Conservation (phyloP, 2,888 invertebrate genomes). For the Protonemura montana region DNA sequence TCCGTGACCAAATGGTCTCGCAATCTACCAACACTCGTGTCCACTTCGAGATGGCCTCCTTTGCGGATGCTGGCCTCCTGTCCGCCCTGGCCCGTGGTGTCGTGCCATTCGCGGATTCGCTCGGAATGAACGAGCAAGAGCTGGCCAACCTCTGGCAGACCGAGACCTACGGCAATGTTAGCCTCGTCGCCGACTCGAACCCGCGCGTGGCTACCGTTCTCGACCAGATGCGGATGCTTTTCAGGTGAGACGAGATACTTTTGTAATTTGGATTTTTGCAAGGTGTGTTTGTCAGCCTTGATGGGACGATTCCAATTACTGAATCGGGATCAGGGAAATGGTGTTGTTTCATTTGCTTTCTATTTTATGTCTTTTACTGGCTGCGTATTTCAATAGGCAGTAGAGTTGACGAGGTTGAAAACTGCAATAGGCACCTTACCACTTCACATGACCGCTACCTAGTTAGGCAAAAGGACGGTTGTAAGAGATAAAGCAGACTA, state of each 20-base stretch:
- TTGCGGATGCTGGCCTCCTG: slow-evolving; percentile 75
- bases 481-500: too few relatives aligned
- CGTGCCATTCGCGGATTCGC: slow-evolving; percentile 78
- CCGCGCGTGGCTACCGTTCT: slow-evolving; percentile 81
- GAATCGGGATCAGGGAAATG: too few relatives aligned
- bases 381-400: too few relatives aligned
- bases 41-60: slow-evolving; percentile 90
- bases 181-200: slow-evolving; percentile 77
- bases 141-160: slow-evolving; percentile 78
- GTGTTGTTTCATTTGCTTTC: too few relatives aligned
- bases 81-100: slow-evolving; percentile 71
- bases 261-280: too few relatives aligned
- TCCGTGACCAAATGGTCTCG: slow-evolving; percentile 71
- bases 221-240: slow-evolving; percentile 81
- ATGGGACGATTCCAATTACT: too few relatives aligned
- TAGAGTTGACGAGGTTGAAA: too few relatives aligned
- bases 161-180: slow-evolving; percentile 73
- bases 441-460: too few relatives aligned
- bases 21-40: slow-evolving; percentile 69
- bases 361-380: too few relatives aligned
- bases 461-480: too few relatives aligned
- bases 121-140: slow-evolving; percentile 91
- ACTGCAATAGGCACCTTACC: too few relatives aligned
- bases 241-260: slow-evolving; percentile 55
- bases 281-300: too few relatives aligned